Base-by-base conservation (phyloP, 2,888 invertebrate genomes). In the Apodemia hepburni region DNA sequence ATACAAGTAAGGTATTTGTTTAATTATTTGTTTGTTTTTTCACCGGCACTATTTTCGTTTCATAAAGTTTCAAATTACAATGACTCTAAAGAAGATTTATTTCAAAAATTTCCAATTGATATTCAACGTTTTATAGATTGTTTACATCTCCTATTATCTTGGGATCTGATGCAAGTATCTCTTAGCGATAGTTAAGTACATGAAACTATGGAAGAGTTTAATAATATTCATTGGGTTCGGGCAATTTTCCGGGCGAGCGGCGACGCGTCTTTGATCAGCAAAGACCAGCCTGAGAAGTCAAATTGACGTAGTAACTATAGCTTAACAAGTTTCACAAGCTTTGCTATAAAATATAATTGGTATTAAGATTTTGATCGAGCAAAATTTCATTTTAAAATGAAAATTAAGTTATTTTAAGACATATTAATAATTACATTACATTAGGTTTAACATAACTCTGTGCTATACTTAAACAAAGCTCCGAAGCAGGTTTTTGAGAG, bases 221-320 rank as follows among this genome's bases (percentile, higher is more conserved):
- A 92, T 91, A 90, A 91, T 92, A 92, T 92, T 92, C 92, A 92
- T 89, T 91, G 92, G 84, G 86, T 84, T 75, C 77, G 82, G 87
- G 80, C 88, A 91, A 92, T 92, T 92, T 92, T 91, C 86, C 89
- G 80, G 85, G 73, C 82, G 85, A 85, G 78, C 77, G 85, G 73
- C 81, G 81, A 67, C 84, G 83, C 83, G 84, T 85, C 92, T 92
- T 92, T 92, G 92, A 92, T 92, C 90, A 84, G 79, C 76, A 70
- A 70, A 74, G 79, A 73, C 81, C 81, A 73, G 76, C 74, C 78
- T 77, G 77, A 77, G 82, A 81, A 85, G 80, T 84, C 80, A 81
- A 82, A 81, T 81, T 82, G 82, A 81, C 79, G 76, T 72, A 77
- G 75, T 77, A 81, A 82, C 76, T 79, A 81, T 71, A 65, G 65